Evolutionary conservation across 2,888 invertebrate genomes (phyloP).

Genomic region (Mycalesis mineus): DNA sequence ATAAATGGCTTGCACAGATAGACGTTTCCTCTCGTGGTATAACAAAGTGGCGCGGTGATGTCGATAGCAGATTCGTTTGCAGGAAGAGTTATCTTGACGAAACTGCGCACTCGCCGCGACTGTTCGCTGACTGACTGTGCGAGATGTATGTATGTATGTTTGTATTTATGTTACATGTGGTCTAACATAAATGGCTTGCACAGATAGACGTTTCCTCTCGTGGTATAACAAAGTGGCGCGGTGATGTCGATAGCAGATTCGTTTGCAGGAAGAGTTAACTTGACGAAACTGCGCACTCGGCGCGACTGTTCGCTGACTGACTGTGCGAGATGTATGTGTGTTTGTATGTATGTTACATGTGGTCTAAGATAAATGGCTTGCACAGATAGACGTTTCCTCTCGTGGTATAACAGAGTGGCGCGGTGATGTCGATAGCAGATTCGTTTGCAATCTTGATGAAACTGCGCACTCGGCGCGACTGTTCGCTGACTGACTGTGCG

Average conservation of each 20-base stretch:
- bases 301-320: not conserved
- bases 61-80: conserved; percentile 17
- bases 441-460: conserved; percentile 16
- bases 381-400: conserved; percentile 10
- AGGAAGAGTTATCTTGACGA: conserved; percentile 15
- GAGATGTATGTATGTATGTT: too few relatives aligned
- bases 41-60: conserved; percentile 10
- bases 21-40: conserved; percentile 11
- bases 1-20: conserved; percentile 5
- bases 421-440: conserved; percentile 17
- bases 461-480: not conserved
- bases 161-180: not conserved
- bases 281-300: conserved; percentile 12
- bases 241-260: conserved; percentile 19
- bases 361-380: conserved; percentile 4
- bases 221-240: conserved; percentile 9
- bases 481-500: conserved; percentile 5
- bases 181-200: conserved; percentile 4
- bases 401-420: conserved; percentile 10
- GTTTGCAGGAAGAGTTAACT: conserved; percentile 12
- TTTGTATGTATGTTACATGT: not conserved
- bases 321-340: not conserved
- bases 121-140: conserved; percentile 6
- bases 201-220: conserved; percentile 12
- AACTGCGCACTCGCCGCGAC: not conserved